Conservation (phyloP, 2,797 vertebrate genomes). For the Peromyscus attwateri region DNA sequence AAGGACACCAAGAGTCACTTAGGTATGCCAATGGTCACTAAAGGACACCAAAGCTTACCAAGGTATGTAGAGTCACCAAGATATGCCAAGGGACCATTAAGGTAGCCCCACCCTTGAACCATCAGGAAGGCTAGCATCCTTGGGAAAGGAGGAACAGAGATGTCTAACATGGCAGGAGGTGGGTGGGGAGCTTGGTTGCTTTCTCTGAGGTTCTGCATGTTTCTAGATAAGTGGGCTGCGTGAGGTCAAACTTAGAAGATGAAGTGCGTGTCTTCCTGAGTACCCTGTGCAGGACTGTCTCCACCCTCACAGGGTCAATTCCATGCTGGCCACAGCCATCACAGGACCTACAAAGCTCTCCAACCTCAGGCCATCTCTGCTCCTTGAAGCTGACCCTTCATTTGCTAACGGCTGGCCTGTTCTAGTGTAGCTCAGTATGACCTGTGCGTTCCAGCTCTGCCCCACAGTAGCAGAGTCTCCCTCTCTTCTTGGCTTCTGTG, state of each 20-base stretch:
- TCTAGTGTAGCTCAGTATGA: too few relatives aligned
- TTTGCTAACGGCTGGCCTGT: background rate
- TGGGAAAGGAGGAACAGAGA: background rate
- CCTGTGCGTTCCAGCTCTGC: background rate
- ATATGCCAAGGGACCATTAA: background rate
- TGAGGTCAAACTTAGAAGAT: background rate
- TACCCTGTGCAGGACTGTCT: fast-evolving
- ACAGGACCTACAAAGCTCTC: background rate
- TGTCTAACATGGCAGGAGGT: too few relatives aligned
- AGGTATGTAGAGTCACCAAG: background rate
- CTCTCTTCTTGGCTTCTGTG: background rate
- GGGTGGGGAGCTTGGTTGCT: background rate
- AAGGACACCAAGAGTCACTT: background rate
- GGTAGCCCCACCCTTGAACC: too few relatives aligned
- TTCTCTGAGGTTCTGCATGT: background rate
- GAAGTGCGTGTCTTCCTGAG: background rate
- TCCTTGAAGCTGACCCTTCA: background rate
- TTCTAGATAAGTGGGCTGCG: background rate
- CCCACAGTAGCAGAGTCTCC: too few relatives aligned
- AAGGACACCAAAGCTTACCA: background rate
- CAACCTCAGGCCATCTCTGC: background rate
- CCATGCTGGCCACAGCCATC: background rate
- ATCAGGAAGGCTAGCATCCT: background rate
- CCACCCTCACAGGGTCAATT: background rate
- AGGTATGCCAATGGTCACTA: background rate